Evolutionary conservation across 2,888 invertebrate genomes (phyloP).

Genomic region (Gordius sp.): DNA sequence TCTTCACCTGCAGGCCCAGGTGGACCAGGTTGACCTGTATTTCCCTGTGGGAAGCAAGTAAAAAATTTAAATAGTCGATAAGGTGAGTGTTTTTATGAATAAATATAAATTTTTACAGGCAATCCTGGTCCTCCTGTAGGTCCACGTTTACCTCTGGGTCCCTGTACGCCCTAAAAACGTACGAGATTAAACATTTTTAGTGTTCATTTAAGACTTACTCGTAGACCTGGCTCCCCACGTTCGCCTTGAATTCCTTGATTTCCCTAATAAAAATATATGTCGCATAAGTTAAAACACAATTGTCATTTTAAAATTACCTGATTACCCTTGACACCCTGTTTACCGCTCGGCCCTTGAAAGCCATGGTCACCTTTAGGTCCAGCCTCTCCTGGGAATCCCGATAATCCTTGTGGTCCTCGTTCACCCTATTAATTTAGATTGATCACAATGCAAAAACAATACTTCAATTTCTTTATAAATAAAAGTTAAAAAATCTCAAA

Average conservation of each 20-base stretch:
- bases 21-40: slow-evolving; percentile 17
- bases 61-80: background rate
- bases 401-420: slow-evolving; percentile 18
- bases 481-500: too few relatives aligned
- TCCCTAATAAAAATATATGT: slow-evolving; percentile 3
- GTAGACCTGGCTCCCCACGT: background rate
- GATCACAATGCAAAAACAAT: too few relatives aligned
- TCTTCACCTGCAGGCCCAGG: slow-evolving; percentile 17
- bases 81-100: background rate
- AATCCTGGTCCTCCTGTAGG: background rate
- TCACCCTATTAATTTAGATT: slow-evolving; percentile 19
- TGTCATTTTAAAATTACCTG: background rate
- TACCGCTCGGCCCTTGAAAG: slow-evolving; percentile 15
- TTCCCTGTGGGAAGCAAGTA: background rate
- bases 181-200: background rate
- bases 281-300: background rate
- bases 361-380: slow-evolving; percentile 19
- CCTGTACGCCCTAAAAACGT: background rate
- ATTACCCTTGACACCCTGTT: background rate
- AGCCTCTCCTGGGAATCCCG: slow-evolving; percentile 19
- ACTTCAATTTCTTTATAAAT: slow-evolving; percentile 15
- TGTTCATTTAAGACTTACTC: background rate
- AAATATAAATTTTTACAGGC: slow-evolving; percentile 1
- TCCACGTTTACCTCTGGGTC: slow-evolving; percentile 1
- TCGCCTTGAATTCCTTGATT: slow-evolving; percentile 10